Base-by-base conservation (phyloP, 2,797 vertebrate species). In the Lacerta bilineata region DNA sequence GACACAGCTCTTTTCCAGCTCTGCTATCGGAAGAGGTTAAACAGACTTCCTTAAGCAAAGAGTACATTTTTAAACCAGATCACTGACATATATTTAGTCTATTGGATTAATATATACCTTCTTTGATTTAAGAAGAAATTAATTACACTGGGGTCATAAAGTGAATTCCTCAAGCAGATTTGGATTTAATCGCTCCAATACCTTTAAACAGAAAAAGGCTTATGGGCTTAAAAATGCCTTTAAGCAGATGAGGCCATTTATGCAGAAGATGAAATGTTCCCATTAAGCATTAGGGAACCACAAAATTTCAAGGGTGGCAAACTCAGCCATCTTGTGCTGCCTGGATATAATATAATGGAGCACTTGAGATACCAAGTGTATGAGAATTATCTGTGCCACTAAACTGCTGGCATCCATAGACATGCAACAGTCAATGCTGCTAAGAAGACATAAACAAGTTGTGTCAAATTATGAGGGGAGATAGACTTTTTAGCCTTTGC, bases 51-150 rank as follows among this genome's bases (percentile, higher is more conserved):
- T 50, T 61, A 55, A 91, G 50, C 83, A 94, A 77, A 85, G 46
- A 91, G 71, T 72, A 41, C 0, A 4, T 86, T 18, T 68, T 90
- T 93, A 78, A 92, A 92, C 39, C 13, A 90, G 86, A 84, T 88
- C 64, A 2, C 36, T 91, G 90, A 25, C 72, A 72, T n/a, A 8
- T 43, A 64, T 86, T 89, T 90, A 33, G 64, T 91, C 64, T 1
- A 0, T 13, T 89, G 5, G 87, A 87, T 85, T 50, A 93, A 85
- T 18, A 27, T n/a, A 17, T 89, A 85, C 76, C 41, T 6, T 89
- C 87, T 92, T 81, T 55, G 3, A 46, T 89, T 91, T 96, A 93
- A 95, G 84, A 3, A 33, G 36, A 88, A 90, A 90, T 89, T 0
- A 87, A 91, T 93, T 94, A 50, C 4, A 92, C 82, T 74, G 78